A percentile compares a stretch with the other conserved stretches of the same genome.
These are phyloP conservation scores for Syngnathus rostellatus DNA, from an alignment of 2,797 vertebrate genomes.

Conservation along the genomic window DNA sequence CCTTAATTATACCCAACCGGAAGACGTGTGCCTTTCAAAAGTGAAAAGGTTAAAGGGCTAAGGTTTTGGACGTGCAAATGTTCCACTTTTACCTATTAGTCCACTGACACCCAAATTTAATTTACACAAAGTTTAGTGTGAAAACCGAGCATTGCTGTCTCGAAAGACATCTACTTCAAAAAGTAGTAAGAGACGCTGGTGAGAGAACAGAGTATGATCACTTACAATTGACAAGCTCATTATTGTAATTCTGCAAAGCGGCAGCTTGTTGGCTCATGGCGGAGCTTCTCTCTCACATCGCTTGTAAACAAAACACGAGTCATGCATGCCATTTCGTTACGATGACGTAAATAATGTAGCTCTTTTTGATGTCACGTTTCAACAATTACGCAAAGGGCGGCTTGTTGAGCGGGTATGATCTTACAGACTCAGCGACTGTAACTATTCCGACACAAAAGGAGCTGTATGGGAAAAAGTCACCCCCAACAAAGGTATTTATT, in stretches of 20 bases:
- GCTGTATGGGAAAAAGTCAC: not conserved
- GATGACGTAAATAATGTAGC: not conserved
- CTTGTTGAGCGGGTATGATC: no score
- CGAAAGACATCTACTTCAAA: no score
- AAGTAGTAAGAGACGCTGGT: no score
- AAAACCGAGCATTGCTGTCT: no score
- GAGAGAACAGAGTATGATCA: not conserved
- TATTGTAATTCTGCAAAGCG: slow-evolving; percentile 84
- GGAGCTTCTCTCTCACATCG: not conserved
- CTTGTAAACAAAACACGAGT: not conserved
- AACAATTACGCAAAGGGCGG: not conserved
- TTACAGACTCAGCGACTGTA: not conserved
- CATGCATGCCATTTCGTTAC: not conserved
- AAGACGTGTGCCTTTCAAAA: no score
- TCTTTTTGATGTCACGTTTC: not conserved
- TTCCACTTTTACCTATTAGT: no score
- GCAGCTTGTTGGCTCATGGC: slow-evolving; percentile 81
- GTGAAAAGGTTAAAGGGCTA: no score
- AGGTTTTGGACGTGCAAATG: no score
- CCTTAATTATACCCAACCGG: no score
- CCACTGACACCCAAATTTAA: no score
- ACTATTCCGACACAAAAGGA: not conserved
- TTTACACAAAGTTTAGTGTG: no score
- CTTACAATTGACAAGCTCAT: slow-evolving; percentile 86
- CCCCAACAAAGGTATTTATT: not conserved